Conservation (phyloP, 2,113 vertebrate genomes). For the Cyanocitta stelleri region DNA sequence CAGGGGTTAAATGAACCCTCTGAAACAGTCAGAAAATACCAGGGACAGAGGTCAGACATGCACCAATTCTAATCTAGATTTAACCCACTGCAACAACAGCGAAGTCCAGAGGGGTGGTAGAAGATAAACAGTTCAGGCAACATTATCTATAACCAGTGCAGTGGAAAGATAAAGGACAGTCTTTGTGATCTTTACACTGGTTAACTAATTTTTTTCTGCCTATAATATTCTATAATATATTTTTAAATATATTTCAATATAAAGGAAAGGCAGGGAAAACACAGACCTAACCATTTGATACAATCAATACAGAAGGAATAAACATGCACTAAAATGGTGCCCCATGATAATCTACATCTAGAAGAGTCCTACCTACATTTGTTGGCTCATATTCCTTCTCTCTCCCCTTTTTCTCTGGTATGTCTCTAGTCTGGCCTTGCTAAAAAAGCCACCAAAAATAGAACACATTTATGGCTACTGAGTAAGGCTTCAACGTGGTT, state of each 20-base stretch:
- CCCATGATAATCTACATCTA: background rate
- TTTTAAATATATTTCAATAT: background rate
- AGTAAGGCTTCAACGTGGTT: background rate
- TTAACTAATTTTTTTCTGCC: background rate
- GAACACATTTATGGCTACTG: background rate
- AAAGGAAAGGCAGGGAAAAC: background rate
- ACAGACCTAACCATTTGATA: background rate
- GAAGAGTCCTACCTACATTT: background rate
- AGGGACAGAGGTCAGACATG: background rate
- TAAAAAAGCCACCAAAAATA: background rate
- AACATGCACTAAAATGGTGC: background rate
- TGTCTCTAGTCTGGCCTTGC: background rate
- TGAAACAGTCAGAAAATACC: background rate
- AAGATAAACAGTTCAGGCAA: background rate
- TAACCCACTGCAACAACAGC: rapidly evolving
- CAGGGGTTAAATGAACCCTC: background rate
- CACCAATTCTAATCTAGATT: background rate
- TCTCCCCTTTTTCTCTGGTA: background rate
- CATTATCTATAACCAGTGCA: background rate
- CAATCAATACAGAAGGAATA: background rate
- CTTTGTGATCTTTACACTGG: background rate
- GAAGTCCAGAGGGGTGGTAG: background rate
- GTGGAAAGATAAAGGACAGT: background rate
- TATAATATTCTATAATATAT: background rate
- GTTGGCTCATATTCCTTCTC: background rate